phyloP scores from a whole-genome alignment of 2,797 vertebrate species.

The Onychomys arenicola region DNA sequence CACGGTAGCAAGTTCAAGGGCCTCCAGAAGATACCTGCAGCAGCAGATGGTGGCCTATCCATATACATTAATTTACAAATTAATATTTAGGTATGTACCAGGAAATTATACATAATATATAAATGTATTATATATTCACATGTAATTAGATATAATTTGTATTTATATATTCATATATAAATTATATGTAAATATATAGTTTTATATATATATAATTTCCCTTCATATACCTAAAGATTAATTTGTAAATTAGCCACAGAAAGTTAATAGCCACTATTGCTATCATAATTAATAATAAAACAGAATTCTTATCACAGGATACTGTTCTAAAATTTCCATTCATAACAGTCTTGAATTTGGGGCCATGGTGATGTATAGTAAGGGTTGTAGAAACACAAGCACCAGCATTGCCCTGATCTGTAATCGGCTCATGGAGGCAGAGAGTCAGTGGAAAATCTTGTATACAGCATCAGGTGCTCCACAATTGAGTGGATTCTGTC shows the following conservation, averaged over 20 bases:
- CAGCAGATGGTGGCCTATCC: background rate
- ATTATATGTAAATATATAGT: background rate
- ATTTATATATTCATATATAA: background rate
- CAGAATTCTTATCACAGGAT: background rate
- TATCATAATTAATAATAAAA: background rate
- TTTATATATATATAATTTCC: background rate
- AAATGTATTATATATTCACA: background rate
- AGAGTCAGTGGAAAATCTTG: background rate
- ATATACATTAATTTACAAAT: background rate
- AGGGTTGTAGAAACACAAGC: background rate
- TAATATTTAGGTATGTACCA: background rate
- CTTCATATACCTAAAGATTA: background rate
- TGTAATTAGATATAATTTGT: background rate
- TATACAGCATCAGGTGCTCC: too few relatives aligned
- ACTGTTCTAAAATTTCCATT: background rate
- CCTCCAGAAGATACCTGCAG: background rate
- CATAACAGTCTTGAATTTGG: background rate
- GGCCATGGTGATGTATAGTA: background rate
- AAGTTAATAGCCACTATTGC: background rate
- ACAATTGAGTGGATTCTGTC: background rate
- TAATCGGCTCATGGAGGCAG: too few relatives aligned
- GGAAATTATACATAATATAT: background rate
- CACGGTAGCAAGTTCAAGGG: background rate
- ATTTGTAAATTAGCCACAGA: background rate
- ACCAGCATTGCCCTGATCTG: too few relatives aligned